Evolutionary conservation across 2,888 invertebrate species (phyloP).

Genomic region (Teleogryllus oceanicus): DNA sequence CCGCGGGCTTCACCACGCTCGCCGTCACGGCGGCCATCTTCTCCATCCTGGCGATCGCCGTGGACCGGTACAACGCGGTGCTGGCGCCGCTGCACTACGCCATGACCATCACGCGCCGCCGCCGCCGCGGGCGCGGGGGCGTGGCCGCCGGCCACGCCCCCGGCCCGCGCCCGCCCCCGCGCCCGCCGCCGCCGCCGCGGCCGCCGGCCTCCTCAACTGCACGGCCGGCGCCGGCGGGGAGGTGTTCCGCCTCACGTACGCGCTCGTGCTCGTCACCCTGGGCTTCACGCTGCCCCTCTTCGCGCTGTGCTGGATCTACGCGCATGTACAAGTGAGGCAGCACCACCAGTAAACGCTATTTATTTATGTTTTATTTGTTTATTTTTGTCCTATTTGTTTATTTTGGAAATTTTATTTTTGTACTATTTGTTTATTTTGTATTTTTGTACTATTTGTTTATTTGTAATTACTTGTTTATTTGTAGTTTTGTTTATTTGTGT

Average conservation of each 20-base stretch:
- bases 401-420: neutral
- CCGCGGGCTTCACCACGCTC: conserved; percentile 46
- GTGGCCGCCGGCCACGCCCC: conserved; percentile 42
- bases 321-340: conserved; percentile 46
- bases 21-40: conserved; percentile 51
- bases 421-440: neutral
- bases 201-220: neutral
- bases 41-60: conserved; percentile 51
- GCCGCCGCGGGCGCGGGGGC: conserved; percentile 47
- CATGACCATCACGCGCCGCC: conserved; percentile 50
- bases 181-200: conserved; percentile 35
- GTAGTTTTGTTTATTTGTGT: neutral
- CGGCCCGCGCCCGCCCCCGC: conserved; percentile 43
- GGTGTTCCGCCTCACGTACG: conserved; percentile 44
- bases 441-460: neutral
- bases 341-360: no score
- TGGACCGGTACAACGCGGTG: conserved; percentile 52
- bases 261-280: conserved; percentile 46
- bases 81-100: conserved; percentile 53
- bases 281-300: conserved; percentile 52
- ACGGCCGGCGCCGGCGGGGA: conserved; percentile 20
- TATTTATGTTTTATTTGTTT: neutral
- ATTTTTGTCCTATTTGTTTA: no score
- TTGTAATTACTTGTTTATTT: neutral
- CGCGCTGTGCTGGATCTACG: conserved; percentile 51